phyloP scores from a whole-genome alignment of 1,140 invertebrate genomes.

The Marisa cornuarietis region DNA sequence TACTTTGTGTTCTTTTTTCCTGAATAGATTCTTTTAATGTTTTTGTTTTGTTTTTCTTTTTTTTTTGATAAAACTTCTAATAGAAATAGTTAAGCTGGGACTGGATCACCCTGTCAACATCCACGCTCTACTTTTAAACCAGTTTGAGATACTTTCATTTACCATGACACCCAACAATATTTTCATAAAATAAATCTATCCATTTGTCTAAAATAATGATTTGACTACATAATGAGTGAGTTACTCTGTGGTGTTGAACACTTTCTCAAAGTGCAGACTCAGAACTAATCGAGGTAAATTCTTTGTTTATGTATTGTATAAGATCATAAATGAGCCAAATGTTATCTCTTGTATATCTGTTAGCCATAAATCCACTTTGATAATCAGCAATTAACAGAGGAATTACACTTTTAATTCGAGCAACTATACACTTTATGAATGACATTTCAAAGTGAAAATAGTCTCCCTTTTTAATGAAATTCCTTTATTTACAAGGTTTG shows the following conservation, averaged over 20 bases:
- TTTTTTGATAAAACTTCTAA: too few species aligned
- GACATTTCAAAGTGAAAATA: not conserved
- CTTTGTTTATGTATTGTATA: not conserved
- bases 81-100: too few species aligned
- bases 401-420: not conserved
- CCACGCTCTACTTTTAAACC: too few species aligned
- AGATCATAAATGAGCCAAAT: not conserved
- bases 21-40: too few species aligned
- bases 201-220: too few species aligned
- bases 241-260: not conserved
- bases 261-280: constrained; percentile 1
- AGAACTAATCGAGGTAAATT: not conserved
- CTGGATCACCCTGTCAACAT: too few species aligned
- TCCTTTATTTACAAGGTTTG: not conserved
- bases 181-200: too few species aligned
- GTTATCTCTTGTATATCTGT: not conserved
- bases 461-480: not conserved
- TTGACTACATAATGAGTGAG: too few species aligned
- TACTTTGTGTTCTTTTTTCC: too few species aligned
- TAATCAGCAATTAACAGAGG: not conserved
- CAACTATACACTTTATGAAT: not conserved
- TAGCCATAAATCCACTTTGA: not conserved
- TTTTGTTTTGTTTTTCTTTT: too few species aligned
- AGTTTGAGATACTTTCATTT: too few species aligned
- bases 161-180: too few species aligned